Percentiles rank a stretch among this genome's conserved stretches.
Evolutionary conservation across 2,888 invertebrate species (phyloP).

Genomic region (Scaptomyza flava): DNA sequence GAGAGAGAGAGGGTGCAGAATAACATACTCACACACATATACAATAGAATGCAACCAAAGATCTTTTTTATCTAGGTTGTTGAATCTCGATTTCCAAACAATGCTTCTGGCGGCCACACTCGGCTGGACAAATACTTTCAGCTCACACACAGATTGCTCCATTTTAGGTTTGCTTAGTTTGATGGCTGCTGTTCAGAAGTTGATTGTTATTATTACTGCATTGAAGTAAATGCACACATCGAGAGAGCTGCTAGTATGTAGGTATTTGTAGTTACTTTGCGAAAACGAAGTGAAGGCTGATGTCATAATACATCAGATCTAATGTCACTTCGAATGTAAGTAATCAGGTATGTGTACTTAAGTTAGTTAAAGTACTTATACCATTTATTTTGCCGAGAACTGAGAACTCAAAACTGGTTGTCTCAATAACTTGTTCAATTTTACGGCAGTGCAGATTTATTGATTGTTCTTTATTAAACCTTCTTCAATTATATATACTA

Average conservation of each 20-base stretch:
- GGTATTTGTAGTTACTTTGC: conserved; percentile 3
- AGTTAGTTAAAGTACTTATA: neutral
- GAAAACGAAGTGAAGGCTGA: conserved; percentile 14
- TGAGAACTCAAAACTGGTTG: conserved; percentile 12
- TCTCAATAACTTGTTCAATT: conserved; percentile 58
- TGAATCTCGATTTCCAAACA: conserved; percentile 38
- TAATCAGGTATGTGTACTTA: conserved; percentile 21
- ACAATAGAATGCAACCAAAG: conserved; percentile 21
- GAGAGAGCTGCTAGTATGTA: neutral
- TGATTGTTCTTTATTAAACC: conserved; percentile 1
- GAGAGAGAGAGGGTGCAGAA: conserved; percentile 4
- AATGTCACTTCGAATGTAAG: conserved; percentile 43
- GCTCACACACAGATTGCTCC: conserved; percentile 23
- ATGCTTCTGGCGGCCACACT: conserved; percentile 20
- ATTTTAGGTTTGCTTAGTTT: conserved; percentile 20
- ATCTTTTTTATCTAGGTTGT: conserved; percentile 19
- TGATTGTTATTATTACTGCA: conserved; percentile 38
- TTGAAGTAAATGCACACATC: neutral
- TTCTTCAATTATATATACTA: no score
- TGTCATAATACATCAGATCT: conserved; percentile 30
- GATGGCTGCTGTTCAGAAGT: conserved; percentile 22
- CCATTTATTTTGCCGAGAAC: neutral
- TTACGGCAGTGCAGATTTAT: conserved; percentile 67
- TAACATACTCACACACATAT: conserved; percentile 2
- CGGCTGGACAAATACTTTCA: conserved; percentile 40